A percentile compares a stretch with the other conserved stretches of the same genome.
phyloP scores from a whole-genome alignment of 1,140 invertebrate genomes.

The Philopotamus ludificatus region DNA sequence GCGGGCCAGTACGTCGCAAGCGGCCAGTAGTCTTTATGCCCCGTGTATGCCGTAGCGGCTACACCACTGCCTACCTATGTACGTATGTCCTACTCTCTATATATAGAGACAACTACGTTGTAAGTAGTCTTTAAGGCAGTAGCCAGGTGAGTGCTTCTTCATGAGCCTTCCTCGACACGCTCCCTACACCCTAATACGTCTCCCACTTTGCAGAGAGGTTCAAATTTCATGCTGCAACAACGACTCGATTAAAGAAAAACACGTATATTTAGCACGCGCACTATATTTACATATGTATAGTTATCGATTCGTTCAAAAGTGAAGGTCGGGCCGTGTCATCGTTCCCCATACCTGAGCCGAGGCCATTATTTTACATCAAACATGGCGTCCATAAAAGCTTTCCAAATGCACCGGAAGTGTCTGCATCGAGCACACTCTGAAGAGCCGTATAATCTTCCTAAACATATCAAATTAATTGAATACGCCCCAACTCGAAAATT shows the following conservation, averaged over 20 bases:
- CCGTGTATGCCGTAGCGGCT: conserved; percentile 15
- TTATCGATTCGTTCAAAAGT: conserved; percentile 23
- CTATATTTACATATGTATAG: conserved; percentile 1
- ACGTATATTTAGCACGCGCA: background rate
- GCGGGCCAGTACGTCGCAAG: conserved; percentile 23
- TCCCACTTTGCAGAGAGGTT: background rate
- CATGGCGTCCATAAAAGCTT: conserved; percentile 5
- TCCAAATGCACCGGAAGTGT: background rate
- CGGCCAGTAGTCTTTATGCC: conserved; percentile 34
- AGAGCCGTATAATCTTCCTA: background rate
- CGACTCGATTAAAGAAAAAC: background rate
- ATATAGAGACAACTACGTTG: conserved; percentile 9
- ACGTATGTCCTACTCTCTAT: background rate
- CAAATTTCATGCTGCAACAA: background rate
- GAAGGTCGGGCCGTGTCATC: conserved; percentile 20
- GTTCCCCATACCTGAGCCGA: background rate
- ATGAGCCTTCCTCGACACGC: background rate
- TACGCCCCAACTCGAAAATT: background rate
- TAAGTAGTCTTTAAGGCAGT: conserved; percentile 22
- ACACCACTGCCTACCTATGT: background rate
- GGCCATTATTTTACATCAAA: background rate
- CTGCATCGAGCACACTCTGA: background rate
- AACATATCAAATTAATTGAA: background rate
- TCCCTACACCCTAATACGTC: no score
- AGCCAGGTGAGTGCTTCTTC: conserved; percentile 16